These are phyloP conservation scores for Noctua fimbriata DNA, from an alignment of 2,888 invertebrate species.

Conservation along the genomic window DNA sequence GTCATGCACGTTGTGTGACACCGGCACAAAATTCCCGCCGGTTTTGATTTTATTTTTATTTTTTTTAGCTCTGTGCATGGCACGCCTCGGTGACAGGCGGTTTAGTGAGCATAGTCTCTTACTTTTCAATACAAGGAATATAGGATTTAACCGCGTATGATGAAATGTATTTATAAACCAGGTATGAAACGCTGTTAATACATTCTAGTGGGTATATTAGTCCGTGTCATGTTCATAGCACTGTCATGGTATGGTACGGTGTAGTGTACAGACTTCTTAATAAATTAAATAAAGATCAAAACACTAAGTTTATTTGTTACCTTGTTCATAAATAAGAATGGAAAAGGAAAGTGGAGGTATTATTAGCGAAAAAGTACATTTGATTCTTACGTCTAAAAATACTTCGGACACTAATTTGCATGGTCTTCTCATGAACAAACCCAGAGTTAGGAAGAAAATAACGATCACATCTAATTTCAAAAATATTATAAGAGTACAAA, in stretches of 20 bases:
- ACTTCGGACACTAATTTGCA: not conserved
- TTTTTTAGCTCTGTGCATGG: too few relatives aligned
- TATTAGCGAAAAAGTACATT: not conserved
- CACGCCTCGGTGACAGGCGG: too few relatives aligned
- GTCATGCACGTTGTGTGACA: too few relatives aligned
- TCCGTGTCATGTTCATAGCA: too few relatives aligned
- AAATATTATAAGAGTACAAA: not conserved
- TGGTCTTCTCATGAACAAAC: not conserved
- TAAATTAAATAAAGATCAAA: not conserved
- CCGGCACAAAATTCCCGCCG: too few relatives aligned
- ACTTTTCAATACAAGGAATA: too few relatives aligned
- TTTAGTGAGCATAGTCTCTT: too few relatives aligned
- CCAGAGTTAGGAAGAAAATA: not conserved
- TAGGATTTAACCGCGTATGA: too few relatives aligned
- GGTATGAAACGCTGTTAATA: too few relatives aligned
- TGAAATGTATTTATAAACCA: too few relatives aligned
- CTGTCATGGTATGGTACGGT: not conserved
- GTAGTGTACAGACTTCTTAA: not conserved
- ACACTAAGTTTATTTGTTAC: not conserved
- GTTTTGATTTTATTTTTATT: too few relatives aligned
- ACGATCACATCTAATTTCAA: not conserved
- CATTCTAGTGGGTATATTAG: too few relatives aligned
- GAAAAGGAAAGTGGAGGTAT: not conserved
- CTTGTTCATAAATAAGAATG: not conserved
- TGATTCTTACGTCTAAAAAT: not conserved